phyloP scores from a whole-genome alignment of 2,888 invertebrate genomes.

The Oxytorus armatus region DNA sequence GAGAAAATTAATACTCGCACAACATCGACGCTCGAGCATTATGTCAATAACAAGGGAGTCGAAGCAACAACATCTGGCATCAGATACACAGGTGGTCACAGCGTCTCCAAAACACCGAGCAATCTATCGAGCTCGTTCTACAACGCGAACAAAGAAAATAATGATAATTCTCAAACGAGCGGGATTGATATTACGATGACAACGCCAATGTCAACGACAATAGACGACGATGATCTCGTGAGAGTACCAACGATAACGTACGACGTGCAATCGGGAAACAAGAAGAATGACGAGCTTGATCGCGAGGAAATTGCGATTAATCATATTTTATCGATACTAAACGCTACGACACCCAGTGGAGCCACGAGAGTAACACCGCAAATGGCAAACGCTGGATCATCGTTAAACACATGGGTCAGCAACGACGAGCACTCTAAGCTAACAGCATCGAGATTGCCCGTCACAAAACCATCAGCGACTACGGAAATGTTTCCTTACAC shows the following conservation, averaged over 20 bases:
- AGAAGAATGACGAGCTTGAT: constrained; percentile 79
- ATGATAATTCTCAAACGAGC: constrained; percentile 81
- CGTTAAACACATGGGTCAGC: constrained; percentile 80
- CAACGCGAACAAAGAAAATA: not conserved
- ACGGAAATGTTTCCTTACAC: constrained; percentile 78
- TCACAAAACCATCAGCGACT: constrained; percentile 69
- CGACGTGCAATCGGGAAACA: constrained; percentile 78
- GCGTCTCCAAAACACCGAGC: constrained; percentile 60
- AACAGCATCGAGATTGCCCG: constrained; percentile 64
- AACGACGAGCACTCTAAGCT: constrained; percentile 81
- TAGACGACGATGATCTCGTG: constrained; percentile 77
- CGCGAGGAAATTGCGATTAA: constrained; percentile 84
- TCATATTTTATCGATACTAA: constrained; percentile 84
- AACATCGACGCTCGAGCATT: constrained; percentile 24
- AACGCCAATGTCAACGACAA: constrained; percentile 77
- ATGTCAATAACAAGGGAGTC: constrained; percentile 35
- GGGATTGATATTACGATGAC: constrained; percentile 79
- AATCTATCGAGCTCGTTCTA: constrained; percentile 38
- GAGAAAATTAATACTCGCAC: constrained; percentile 10
- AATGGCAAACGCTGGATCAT: constrained; percentile 62
- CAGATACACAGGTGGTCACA: constrained; percentile 59
- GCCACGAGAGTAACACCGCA: constrained; percentile 57
- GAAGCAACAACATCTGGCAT: constrained; percentile 54
- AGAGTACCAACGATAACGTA: constrained; percentile 83
- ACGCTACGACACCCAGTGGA: constrained; percentile 80